Evolutionary conservation across 1,140 invertebrate genomes (phyloP), one percentile per base, ranked within the genome.

Genomic region (Neodiprion lecontei): DNA sequence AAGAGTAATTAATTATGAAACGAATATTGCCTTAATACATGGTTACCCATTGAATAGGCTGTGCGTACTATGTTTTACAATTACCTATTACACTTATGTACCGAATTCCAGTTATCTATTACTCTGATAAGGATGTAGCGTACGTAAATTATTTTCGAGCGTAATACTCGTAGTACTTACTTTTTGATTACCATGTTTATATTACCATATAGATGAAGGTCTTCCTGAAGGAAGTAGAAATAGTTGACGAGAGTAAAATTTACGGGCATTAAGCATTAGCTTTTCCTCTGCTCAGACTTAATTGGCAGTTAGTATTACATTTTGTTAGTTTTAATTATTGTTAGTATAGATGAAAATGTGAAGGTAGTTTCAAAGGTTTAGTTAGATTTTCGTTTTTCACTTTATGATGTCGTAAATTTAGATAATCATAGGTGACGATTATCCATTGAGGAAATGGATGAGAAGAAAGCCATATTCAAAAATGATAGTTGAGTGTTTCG

Each of bases 1-100:
- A 61, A 40, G 28, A 40, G 28, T 40, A 40, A 40, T 40, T 40
- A 40, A 40, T 14, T 61, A 0, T 50, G 70, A 72, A 74, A 74
- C 76, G 70, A 76, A 72, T 77, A 82, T 79, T 83, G 79, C 81
- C 80, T 82, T 83, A 82, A 78, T 69, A 83, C 53, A 77, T 76
- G 75, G 75, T 73, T 75, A 49, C 73, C 73, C 72, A 72, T 78
- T 77, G 70, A 73, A 67, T 28, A 69, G 69, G 50, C 73, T 79
- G 74, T 17, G 61, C 72, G 53, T 75, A 75, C 68, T 76, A 73
- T 76, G 67, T 70, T 77, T 40, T 28, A 76, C 67, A 69, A 61
- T 61, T 61, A 61, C n/a, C 11, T 9, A 61, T 9, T 61, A 9
- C 28, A 40, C 53, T 61, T 61, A 61, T 61, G n/a, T 17, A 61